Evolutionary conservation across 2,888 invertebrate genomes (phyloP).

Genomic region (Ditula angustiorana): DNA sequence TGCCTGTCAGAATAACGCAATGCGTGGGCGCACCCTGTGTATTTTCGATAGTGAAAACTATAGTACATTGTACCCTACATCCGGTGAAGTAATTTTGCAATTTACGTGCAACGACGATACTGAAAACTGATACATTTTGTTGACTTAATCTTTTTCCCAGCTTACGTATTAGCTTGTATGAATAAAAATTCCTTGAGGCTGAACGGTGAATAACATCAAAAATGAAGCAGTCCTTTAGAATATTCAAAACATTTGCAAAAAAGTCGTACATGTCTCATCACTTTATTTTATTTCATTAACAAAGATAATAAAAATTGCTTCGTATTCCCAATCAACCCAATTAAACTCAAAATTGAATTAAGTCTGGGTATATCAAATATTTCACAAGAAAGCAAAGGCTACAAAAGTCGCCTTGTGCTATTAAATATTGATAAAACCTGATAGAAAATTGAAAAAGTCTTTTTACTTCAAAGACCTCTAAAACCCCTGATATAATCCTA

Average conservation of each 20-base stretch:
- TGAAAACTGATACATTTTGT: not conserved
- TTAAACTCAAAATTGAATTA: not conserved
- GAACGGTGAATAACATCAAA: not conserved
- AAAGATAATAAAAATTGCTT: not conserved
- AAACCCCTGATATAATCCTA: conserved; percentile 15
- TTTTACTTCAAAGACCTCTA: conserved; percentile 25
- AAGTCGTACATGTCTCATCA: not conserved
- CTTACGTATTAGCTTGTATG: not conserved
- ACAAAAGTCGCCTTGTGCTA: not conserved
- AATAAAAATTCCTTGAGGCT: not conserved
- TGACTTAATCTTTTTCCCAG: not conserved
- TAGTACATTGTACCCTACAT: conserved; percentile 57
- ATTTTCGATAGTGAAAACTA: conserved; percentile 61
- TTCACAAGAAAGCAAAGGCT: not conserved
- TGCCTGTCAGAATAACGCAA: conserved; percentile 74
- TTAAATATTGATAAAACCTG: not conserved
- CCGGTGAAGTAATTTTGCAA: conserved; percentile 51
- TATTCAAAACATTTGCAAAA: not conserved
- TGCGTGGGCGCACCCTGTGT: conserved; percentile 74
- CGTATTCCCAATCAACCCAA: not conserved
- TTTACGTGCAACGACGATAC: conserved; percentile 25
- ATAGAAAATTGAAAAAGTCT: not conserved
- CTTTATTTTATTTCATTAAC: not conserved
- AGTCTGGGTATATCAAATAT: not conserved
- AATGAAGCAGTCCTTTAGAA: too few species aligned